A percentile compares a stretch with the other conserved stretches of the same genome.
These are phyloP conservation scores for Platysternon megacephalum DNA, from an alignment of 2,113 vertebrate genomes.

Conservation along the genomic window DNA sequence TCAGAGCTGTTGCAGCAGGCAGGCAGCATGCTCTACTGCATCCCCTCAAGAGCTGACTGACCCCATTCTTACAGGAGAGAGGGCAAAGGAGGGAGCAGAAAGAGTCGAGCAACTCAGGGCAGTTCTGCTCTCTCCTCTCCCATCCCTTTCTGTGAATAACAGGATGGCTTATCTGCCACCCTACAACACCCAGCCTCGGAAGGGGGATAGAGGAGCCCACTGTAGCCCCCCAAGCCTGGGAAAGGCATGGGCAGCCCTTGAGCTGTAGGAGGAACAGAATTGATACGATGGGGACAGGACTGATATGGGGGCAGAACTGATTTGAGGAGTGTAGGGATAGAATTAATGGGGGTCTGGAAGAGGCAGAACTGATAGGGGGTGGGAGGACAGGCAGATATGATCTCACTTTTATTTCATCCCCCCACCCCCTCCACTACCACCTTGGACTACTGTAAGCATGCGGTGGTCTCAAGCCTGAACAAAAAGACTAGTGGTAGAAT, in stretches of 20 bases:
- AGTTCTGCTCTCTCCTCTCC: background rate
- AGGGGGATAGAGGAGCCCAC: background rate
- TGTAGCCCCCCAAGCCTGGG: background rate
- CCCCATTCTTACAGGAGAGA: background rate
- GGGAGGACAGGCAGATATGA: background rate
- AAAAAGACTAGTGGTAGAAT: background rate
- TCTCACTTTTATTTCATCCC: background rate
- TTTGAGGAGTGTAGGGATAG: background rate
- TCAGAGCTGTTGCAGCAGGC: slow-evolving; percentile 15
- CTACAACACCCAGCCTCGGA: background rate
- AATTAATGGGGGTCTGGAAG: background rate
- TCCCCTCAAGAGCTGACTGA: background rate
- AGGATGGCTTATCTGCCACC: background rate
- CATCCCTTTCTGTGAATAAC: background rate
- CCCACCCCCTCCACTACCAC: no score
- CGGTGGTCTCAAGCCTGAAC: background rate
- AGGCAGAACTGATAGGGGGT: background rate
- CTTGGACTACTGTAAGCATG: background rate
- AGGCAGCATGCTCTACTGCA: background rate
- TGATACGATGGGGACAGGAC: background rate
- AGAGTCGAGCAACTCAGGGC: background rate
- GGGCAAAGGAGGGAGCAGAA: background rate
- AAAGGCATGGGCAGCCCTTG: background rate
- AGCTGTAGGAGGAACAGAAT: background rate
- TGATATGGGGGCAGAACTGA: background rate